Conservation (phyloP, 1,140 invertebrate genomes). For the Aphis gossypii region DNA sequence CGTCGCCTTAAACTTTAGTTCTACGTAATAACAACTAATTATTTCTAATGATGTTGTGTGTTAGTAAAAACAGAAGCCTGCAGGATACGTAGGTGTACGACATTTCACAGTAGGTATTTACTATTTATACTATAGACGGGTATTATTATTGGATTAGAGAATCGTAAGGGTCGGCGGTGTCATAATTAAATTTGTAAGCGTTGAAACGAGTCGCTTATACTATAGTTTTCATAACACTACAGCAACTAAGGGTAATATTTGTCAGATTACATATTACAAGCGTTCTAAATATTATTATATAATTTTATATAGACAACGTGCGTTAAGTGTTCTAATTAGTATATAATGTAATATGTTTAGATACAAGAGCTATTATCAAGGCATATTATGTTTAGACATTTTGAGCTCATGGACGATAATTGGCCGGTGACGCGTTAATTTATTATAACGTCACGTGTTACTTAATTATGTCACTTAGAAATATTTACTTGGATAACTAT, state of each 20-base stretch:
- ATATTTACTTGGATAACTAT: not conserved
- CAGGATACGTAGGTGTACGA: not conserved
- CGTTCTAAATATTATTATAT: not conserved
- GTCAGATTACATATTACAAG: not conserved
- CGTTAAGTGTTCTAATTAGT: not conserved
- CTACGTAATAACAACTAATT: not conserved
- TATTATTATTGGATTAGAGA: slow-evolving; percentile 14
- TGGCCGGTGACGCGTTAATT: not conserved
- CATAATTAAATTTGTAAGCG: slow-evolving; percentile 2
- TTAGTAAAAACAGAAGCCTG: not conserved
- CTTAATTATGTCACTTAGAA: not conserved
- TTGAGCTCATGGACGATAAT: not conserved
- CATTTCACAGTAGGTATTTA: not conserved
- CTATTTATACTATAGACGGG: not conserved
- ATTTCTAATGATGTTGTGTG: not conserved
- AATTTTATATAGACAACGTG: not conserved
- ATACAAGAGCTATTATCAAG: not conserved
- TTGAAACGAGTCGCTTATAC: not conserved
- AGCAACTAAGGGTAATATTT: not conserved
- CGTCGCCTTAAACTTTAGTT: not conserved
- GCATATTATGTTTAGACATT: not conserved
- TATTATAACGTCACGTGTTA: not conserved
- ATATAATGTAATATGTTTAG: not conserved
- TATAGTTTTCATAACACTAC: not conserved
- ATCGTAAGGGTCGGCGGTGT: not conserved